These are phyloP conservation scores for Lasioglossum leucozonium DNA, from an alignment of 2,888 invertebrate genomes.

Conservation along the genomic window DNA sequence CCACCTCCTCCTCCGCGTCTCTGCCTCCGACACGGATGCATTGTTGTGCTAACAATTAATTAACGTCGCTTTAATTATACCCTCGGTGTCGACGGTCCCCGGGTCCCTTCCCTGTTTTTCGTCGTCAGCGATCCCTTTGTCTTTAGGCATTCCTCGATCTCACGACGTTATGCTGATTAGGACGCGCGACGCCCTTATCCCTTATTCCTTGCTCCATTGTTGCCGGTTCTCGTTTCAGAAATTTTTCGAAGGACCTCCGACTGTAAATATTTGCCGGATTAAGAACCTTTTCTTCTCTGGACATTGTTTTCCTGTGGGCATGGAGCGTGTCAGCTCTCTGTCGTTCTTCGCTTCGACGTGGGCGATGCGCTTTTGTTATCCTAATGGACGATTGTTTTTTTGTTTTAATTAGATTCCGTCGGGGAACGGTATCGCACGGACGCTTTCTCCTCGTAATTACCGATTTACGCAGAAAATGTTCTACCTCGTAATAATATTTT, in stretches of 20 bases:
- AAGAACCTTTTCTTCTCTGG: slow-evolving; percentile 19
- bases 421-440: background rate
- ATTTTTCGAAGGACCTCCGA: background rate
- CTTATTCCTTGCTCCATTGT: slow-evolving; percentile 6
- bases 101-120: slow-evolving; percentile 3
- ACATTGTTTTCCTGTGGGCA: slow-evolving; percentile 50
- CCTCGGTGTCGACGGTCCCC: slow-evolving; percentile 40
- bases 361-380: slow-evolving; percentile 32
- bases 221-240: background rate
- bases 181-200: slow-evolving; percentile 14
- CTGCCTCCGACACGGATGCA: slow-evolving; percentile 68
- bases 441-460: background rate
- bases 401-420: slow-evolving; percentile 35
- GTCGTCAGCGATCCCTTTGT: slow-evolving; percentile 24
- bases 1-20: slow-evolving; percentile 15
- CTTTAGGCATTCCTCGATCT: slow-evolving; percentile 35
- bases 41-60: slow-evolving; percentile 81
- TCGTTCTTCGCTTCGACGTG: slow-evolving; percentile 19
- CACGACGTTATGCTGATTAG: slow-evolving; percentile 60
- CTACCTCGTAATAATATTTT: too few species aligned
- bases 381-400: slow-evolving; percentile 56
- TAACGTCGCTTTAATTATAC: slow-evolving; percentile 79
- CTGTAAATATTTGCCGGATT: slow-evolving; percentile 24
- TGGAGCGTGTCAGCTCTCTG: background rate
- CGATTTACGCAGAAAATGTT: background rate